Evolutionary conservation across 2,113 vertebrate genomes (phyloP).

Genomic region (Gobiocypris rarus): DNA sequence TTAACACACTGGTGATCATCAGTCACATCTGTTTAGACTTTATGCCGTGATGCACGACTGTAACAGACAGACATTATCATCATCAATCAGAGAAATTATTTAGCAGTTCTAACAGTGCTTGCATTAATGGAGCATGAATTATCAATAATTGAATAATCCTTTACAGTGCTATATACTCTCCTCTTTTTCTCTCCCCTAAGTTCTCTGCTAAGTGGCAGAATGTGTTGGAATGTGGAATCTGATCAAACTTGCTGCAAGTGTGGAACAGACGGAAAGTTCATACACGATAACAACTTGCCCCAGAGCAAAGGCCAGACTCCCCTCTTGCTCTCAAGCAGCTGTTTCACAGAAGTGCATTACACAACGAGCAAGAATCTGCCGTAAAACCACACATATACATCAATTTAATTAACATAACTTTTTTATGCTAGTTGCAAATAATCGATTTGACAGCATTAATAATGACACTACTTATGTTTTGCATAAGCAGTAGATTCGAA

Average conservation of each 20-base stretch:
- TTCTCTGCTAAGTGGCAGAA: neutral
- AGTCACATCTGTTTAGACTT: conserved; percentile 24
- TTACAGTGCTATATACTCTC: neutral
- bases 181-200: neutral
- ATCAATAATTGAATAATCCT: neutral
- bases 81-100: conserved; percentile 4
- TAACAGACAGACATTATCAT: conserved; percentile 11
- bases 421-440: no score
- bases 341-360: neutral
- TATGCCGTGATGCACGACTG: neutral
- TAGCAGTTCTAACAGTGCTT: neutral
- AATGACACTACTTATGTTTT: no score
- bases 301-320: conserved; percentile 29
- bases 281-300: conserved; percentile 21
- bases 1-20: conserved; percentile 4
- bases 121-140: conserved; percentile 2
- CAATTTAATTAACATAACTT: no score
- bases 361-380: neutral
- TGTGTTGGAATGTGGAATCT: conserved; percentile 63
- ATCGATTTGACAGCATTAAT: no score
- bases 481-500: no score
- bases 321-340: neutral
- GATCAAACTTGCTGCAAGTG: conserved; percentile 52
- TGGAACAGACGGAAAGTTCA: conserved; percentile 38
- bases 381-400: no score